Evolutionary conservation across 2,113 vertebrate species (phyloP), one percentile per base, ranked within the genome.

Genomic region (Coryphaenoides rupestris): DNA sequence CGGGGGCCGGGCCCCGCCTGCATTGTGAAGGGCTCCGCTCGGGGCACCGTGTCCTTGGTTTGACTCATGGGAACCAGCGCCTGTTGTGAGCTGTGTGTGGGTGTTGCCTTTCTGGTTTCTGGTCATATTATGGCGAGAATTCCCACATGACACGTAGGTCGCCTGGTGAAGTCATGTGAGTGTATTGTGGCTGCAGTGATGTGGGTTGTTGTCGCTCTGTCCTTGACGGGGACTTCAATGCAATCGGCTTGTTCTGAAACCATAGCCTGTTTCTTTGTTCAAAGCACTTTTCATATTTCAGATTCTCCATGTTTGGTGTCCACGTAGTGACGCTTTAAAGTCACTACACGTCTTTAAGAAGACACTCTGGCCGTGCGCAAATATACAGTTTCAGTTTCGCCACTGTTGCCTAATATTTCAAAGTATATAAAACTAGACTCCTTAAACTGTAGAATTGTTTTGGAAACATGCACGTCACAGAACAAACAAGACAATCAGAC

Each of bases 11-110:
- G 49, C 46, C 57, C 72, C 68, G 33, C 65, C 55, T 56, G 60
- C 76, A 74, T 77, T 81, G 77, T 79, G 62, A 73, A 60, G 19
- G 58, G 33, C 60, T 47, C 65, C 14, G 63, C 73, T 75, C 16
- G 23, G 68, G 80, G 78, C 65, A 73, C 68, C 78, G 68, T 76
- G 82, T 84, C 80, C 76, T 84, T 66, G 72, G 61, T 75, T 77
- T 72, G 71, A 82, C 80, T 84, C 81, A 70, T 85, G 85, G 78
- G 87, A 87, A 80, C 70, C 60, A 77, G 79, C 63, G 69, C 66
- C 58, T 60, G 46, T 56, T 68, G 69, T 67, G 74, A 70, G 62
- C 67, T 40, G 52, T 45, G 52, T 45, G 66, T 40, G 33, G 40
- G 75, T 69, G 16, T 85, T 67, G 13, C 65, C 64, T 85, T 76